Percentiles rank a stretch among this genome's conserved stretches.
These are phyloP conservation scores for Hyperoodon ampullatus DNA, from an alignment of 2,113 vertebrate genomes.

Conservation along the genomic window DNA sequence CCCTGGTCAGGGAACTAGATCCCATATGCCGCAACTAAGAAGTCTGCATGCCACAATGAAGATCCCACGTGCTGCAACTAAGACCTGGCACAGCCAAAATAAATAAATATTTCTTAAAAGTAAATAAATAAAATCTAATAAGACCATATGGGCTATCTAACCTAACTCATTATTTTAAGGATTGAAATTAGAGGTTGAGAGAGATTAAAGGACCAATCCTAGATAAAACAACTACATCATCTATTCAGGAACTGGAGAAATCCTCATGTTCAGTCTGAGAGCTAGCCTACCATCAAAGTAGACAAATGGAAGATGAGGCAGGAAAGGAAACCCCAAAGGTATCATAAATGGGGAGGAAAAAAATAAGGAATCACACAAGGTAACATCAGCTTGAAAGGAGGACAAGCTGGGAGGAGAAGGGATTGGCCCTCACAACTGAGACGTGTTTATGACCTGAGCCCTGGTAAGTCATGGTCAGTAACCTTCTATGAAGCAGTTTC, in stretches of 20 bases:
- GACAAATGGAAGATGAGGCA: neutral
- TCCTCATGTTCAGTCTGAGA: neutral
- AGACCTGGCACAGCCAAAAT: no score
- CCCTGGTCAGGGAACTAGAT: no score
- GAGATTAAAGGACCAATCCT: slow-evolving; percentile 42
- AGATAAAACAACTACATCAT: slow-evolving; percentile 29
- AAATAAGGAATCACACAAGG: neutral
- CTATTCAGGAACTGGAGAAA: neutral
- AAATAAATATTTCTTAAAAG: no score
- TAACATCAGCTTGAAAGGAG: neutral
- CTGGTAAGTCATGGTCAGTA: neutral
- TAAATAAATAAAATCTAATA: neutral
- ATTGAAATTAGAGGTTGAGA: slow-evolving; percentile 25
- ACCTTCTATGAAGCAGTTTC: neutral
- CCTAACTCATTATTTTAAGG: slow-evolving; percentile 22
- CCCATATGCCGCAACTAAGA: no score
- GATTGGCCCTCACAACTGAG: neutral
- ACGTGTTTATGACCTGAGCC: neutral
- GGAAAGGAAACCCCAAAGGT: neutral
- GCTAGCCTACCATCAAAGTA: neutral
- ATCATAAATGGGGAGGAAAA: neutral
- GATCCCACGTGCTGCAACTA: no score
- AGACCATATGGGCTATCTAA: neutral
- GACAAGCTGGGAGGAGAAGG: neutral
- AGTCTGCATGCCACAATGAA: no score